Evolutionary conservation across 2,113 vertebrate species (phyloP), one percentile per base, ranked within the genome.

Genomic region (Gracilinanus agilis): DNA sequence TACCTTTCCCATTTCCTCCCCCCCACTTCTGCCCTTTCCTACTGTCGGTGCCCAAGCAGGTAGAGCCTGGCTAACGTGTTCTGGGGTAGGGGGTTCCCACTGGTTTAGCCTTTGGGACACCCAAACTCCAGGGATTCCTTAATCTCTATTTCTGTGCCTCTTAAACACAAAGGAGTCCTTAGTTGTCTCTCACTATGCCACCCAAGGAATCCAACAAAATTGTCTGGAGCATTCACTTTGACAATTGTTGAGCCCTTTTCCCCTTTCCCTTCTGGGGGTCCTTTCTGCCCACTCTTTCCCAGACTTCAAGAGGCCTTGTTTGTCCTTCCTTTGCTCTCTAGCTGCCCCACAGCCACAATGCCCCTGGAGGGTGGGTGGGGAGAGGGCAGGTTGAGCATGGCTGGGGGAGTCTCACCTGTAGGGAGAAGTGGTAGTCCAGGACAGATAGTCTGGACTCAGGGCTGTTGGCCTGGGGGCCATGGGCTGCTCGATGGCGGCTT

Each of bases 401-500:
- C 40, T 3, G 34, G 34, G 16, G 23, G 40, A 53, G 83, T 0
- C 98, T 98, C 97, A 99, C 99, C 99, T 99, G 98, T 99, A 99
- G 0, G 98, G 98, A 92, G 98, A 97, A 19, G 98, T 98, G 93
- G 98, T 97, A 2, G 98, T 98, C 99, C 99, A 99, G 53, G 99
- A 98, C 88, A 99, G 98, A 93, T 99, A 99, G 40, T 99, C 99
- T 0, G 99, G 98, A 56, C 96, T 98, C 96, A 99, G 98, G 2
- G 98, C 24, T 0, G 98, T 98, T 90, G 99, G 98, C 55, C 98
- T 98, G 0, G 99, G 99, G 0, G 98, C 98, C 97, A 99, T 98
- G 3, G 98, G 99, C 96, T 99, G 99, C 95, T 99, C 98, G 0
- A 99, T 97, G 97, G 98, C 98, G 0, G 98, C 98, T 53, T 99